These are phyloP conservation scores for Phodopus roborovskii DNA, from an alignment of 2,113 vertebrate genomes.

Conservation along the genomic window DNA sequence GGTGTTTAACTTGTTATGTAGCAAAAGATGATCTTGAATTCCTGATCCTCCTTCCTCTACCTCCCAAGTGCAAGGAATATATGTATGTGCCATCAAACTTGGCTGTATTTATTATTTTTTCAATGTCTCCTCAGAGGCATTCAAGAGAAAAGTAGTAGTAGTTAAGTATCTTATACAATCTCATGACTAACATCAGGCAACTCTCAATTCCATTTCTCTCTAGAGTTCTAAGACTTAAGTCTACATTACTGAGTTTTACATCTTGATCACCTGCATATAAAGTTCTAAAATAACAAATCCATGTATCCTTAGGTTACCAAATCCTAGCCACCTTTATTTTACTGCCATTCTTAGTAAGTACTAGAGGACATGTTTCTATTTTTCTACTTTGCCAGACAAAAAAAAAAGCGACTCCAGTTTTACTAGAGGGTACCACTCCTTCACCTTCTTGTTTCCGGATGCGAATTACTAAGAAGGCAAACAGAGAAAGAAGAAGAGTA, in stretches of 20 bases:
- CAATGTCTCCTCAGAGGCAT: not conserved
- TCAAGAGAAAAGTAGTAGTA: not conserved
- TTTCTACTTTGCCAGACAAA: not conserved
- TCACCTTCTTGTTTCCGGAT: slow-evolving; percentile 8
- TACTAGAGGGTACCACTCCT: not conserved
- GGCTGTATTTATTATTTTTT: not conserved
- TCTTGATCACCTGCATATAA: not conserved
- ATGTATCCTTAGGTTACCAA: not conserved
- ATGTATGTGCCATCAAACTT: not conserved
- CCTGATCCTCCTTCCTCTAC: not conserved
- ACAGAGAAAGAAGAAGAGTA: not conserved
- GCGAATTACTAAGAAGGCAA: not conserved
- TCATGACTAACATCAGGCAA: not conserved
- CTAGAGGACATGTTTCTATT: not conserved
- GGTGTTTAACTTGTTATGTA: not conserved
- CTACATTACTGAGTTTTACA: not conserved
- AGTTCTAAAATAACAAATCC: not conserved
- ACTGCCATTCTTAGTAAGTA: not conserved
- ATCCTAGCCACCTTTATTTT: not conserved
- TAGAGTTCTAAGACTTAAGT: not conserved
- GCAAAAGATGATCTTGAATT: not conserved
- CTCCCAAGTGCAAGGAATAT: not conserved
- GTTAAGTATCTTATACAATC: not conserved
- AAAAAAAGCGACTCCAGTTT: not conserved
- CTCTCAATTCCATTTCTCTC: not conserved